Evolutionary conservation across 2,888 invertebrate genomes (phyloP).

Genomic region (Carterocephalus palaemon): DNA sequence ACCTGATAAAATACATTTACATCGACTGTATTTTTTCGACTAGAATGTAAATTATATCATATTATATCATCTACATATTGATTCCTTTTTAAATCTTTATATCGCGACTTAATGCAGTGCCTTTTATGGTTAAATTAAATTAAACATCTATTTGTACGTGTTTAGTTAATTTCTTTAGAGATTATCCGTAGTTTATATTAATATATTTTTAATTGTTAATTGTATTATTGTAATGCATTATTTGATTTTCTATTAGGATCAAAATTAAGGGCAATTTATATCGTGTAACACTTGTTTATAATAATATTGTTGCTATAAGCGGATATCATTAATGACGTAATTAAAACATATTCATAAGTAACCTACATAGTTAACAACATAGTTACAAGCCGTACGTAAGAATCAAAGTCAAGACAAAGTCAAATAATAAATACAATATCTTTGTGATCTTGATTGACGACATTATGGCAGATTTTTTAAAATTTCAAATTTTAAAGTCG

Average conservation of each 20-base stretch:
- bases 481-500: too few relatives aligned
- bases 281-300: background rate
- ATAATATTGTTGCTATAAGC: background rate
- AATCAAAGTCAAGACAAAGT: too few relatives aligned
- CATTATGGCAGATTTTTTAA: too few relatives aligned
- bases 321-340: background rate
- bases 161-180: conserved; percentile 6
- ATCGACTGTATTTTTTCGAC: background rate
- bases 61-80: background rate
- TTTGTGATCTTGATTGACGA: too few relatives aligned
- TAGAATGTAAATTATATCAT: background rate
- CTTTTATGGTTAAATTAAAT: conserved; percentile 57
- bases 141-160: conserved; percentile 27
- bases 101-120: conserved; percentile 60
- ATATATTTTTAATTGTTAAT: conserved; percentile 1
- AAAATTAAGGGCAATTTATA: conserved; percentile 1
- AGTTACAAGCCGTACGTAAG: too few relatives aligned
- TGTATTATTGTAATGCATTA: background rate
- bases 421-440: too few relatives aligned
- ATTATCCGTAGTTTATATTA: conserved; percentile 4
- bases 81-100: conserved; percentile 38
- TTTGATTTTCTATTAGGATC: background rate
- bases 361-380: too few relatives aligned
- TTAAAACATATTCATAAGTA: too few relatives aligned
- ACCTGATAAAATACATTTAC: too few relatives aligned